Conservation (phyloP, 1,140 invertebrate species). For the Sesamia nonagrioides region DNA sequence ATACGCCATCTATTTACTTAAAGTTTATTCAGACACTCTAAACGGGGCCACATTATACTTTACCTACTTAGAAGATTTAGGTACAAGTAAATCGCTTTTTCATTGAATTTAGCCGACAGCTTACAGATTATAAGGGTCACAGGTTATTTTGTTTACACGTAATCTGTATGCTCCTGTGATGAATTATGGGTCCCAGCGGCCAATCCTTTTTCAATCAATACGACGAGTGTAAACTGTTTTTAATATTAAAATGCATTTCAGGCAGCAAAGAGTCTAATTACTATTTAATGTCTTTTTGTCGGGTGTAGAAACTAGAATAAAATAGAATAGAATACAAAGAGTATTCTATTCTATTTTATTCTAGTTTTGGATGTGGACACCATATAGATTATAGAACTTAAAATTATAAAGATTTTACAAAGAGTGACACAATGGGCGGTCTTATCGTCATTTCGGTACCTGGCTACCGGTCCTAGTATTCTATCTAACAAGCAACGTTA, state of each 20-base stretch:
- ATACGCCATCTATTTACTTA: not conserved
- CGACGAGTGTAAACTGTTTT: not conserved
- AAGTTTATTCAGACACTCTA: constrained; percentile 26
- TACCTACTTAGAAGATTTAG: constrained; percentile 1
- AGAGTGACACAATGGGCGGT: no score
- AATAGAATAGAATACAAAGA: no score
- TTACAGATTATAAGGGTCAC: constrained; percentile 12
- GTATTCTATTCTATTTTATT: no score
- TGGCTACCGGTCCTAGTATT: no score
- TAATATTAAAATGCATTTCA: constrained; percentile 9
- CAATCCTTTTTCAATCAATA: constrained; percentile 12
- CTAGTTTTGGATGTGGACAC: no score
- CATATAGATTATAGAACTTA: no score
- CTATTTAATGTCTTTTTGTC: no score
- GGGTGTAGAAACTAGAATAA: no score
- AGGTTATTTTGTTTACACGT: not conserved
- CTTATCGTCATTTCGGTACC: no score
- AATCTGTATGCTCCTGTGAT: constrained; percentile 5
- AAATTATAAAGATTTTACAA: no score
- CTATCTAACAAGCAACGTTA: no score
- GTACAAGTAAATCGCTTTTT: constrained; percentile 20
- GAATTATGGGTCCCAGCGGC: not conserved
- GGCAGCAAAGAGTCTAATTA: no score
- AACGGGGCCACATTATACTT: constrained; percentile 10
- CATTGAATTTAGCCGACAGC: constrained; percentile 23